Evolutionary conservation across 2,797 vertebrate species (phyloP), one percentile per base, ranked within the genome.

Genomic region (Falco biarmicus): DNA sequence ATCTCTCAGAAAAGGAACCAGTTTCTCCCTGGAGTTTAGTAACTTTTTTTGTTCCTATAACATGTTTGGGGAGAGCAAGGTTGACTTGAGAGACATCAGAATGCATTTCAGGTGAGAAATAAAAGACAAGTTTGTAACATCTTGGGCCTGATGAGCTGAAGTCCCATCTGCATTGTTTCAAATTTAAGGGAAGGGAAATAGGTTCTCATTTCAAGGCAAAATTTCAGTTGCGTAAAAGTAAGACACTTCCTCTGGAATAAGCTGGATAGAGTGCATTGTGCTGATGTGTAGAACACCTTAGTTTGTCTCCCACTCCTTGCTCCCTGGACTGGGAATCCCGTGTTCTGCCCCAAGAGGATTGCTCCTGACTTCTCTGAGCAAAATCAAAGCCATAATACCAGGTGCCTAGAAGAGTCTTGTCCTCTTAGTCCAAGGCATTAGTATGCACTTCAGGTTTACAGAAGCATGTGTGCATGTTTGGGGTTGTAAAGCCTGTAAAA

Each of bases 1-100:
- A 92, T 51, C 78, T 65, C 32, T 43, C 63, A 22, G 56, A 80
- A 85, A 89, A 92, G 77, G 74, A 95, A 92, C 93, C 48, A 34
- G 63, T 82, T 92, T 91, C 45, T 92, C 90, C 79, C 84, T 32
- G 17, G 92, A 84, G 94, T 95, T 95, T 37, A 95, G 48, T 89
- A 91, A 93, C 54, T 65, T 48, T 81, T 87, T 86, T 69, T 94
- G 39, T 17, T 89, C 34, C 47, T 63, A 51, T 22, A 56, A 16
- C 7, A 0, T 73, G 75, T 56, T 39, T 76, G 16, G 37, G 65
- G 82, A 91, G 87, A 89, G 84, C 93, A 91, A 93, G 25, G 22
- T 32, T 90, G 61, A 59, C n/a, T 39, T 69, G 63, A 93, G 75
- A 92, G 53, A 69, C 54, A 71, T 39, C 48, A 74, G 43, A 88